phyloP scores from a whole-genome alignment of 2,797 vertebrate species.

The Tapirus indicus region DNA sequence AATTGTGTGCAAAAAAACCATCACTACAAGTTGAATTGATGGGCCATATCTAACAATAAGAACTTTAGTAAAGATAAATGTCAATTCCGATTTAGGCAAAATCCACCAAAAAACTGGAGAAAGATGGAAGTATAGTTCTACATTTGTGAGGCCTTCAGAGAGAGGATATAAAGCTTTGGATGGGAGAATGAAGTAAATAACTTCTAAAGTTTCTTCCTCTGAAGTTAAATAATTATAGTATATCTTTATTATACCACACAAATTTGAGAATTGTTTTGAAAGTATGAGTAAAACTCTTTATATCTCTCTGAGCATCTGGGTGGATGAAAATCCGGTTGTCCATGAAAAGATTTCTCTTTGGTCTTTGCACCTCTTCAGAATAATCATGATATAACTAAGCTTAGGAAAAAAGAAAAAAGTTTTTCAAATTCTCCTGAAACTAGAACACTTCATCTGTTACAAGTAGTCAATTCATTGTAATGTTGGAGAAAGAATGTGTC shows the following conservation, averaged over 20 bases:
- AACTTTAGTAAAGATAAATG: background rate
- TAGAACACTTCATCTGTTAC: background rate
- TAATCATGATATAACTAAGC: background rate
- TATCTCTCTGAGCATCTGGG: background rate
- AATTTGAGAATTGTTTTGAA: conserved; percentile 18
- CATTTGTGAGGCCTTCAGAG: background rate
- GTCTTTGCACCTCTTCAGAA: background rate
- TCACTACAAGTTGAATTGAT: background rate
- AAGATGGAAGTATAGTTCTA: background rate
- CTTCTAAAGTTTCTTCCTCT: background rate
- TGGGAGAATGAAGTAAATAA: background rate
- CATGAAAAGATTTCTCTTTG: background rate
- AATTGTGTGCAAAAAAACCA: background rate
- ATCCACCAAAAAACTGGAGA: background rate
- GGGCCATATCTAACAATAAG: background rate
- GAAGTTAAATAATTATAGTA: background rate
- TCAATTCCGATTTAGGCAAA: background rate
- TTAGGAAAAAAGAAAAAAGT: background rate
- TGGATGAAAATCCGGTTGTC: background rate
- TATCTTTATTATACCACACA: background rate
- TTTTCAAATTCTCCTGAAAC: conserved; percentile 3
- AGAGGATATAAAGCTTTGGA: background rate
- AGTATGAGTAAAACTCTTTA: background rate
- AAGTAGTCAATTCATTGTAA: conserved; percentile 7
- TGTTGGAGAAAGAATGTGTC: background rate